Base-by-base conservation (phyloP, 2,797 vertebrate genomes). In the Enteromius anoplus region DNA sequence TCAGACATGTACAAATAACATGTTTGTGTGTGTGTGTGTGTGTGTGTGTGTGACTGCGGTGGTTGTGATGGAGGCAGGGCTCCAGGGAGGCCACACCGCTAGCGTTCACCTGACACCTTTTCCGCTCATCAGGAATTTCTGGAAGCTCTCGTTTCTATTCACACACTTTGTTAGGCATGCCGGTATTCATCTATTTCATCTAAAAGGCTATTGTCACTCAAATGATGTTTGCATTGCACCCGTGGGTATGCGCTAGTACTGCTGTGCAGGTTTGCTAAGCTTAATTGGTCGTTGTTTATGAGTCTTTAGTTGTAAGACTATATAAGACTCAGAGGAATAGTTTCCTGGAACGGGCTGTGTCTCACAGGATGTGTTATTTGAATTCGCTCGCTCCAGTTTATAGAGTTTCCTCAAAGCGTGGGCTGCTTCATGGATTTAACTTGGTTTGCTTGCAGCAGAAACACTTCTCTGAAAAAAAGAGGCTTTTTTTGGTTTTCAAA, bases 121-220 rank as follows among this genome's bases (percentile, higher is more conserved):
- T 49, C 40, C 21, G 29, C 42, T 66, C 23, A 53, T 78, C 77
- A 66, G 62, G 77, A 78, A 78, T 26, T 34, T 78, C 77, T 68
- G 77, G 62, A 78, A 68, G 42, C 64, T 55, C 78, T 79, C 1
- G 47, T 68, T 79, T 69, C 26, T 47, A 12, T 17, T 23, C 32
- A 40, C 29, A 40, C 2, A 37, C 7, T 6, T 49, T 17, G 26
- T 51, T 21, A 15, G 51, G 34, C 42, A 1, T 12, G 8, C 17
- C 11, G 58, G 7, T n/a, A 7, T 23, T 58, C 3, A n/a, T 58
- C 10, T 26, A 0, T 62, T 64, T 78, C 0, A 14, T 45, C 40
- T 47, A 19, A 65, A 37, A 78, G 26, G 21, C 42, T 34, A 4
- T 47, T 47, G 23, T 55, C 3, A 5, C 12, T 58, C 14, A 10